Conservation (phyloP, 2,888 invertebrate genomes). For the Drosophila greeni region DNA sequence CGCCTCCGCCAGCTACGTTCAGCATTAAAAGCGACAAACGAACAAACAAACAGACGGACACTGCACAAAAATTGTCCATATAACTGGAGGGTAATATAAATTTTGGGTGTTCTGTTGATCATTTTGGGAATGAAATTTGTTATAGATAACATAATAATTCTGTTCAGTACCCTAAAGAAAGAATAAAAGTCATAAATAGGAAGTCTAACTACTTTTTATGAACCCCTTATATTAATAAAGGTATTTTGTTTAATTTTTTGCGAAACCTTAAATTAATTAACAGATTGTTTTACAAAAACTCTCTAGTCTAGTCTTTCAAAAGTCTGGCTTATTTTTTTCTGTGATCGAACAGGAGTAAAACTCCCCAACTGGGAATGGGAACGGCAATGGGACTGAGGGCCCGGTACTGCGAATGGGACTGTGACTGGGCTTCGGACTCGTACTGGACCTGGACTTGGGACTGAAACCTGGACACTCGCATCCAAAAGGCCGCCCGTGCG, state of each 20-base stretch:
- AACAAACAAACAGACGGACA: constrained; percentile 65
- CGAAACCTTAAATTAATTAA: too few relatives aligned
- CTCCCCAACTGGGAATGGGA: constrained; percentile 35
- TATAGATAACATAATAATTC: neutral
- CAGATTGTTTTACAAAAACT: too few relatives aligned
- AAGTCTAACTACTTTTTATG: too few relatives aligned
- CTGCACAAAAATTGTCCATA: constrained; percentile 17
- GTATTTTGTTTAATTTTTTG: too few relatives aligned
- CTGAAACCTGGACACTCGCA: constrained; percentile 38
- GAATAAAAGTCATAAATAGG: too few relatives aligned
- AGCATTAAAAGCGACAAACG: constrained; percentile 74
- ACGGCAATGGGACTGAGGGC: constrained; percentile 23
- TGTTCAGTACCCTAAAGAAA: neutral
- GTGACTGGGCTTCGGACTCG: constrained; percentile 29
- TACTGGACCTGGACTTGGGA: constrained; percentile 32
- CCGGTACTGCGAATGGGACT: constrained; percentile 36
- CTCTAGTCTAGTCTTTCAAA: too few relatives aligned
- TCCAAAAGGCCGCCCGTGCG: constrained; percentile 50
- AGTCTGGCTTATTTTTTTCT: neutral
- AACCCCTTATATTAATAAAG: too few relatives aligned
- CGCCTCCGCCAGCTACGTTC: constrained; percentile 52
- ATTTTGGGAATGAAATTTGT: neutral
- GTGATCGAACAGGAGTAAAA: constrained; percentile 27
- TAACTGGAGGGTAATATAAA: neutral
- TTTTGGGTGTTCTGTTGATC: constrained; percentile 1